phyloP scores from a whole-genome alignment of 2,888 invertebrate species.

The Troilus luridus region DNA sequence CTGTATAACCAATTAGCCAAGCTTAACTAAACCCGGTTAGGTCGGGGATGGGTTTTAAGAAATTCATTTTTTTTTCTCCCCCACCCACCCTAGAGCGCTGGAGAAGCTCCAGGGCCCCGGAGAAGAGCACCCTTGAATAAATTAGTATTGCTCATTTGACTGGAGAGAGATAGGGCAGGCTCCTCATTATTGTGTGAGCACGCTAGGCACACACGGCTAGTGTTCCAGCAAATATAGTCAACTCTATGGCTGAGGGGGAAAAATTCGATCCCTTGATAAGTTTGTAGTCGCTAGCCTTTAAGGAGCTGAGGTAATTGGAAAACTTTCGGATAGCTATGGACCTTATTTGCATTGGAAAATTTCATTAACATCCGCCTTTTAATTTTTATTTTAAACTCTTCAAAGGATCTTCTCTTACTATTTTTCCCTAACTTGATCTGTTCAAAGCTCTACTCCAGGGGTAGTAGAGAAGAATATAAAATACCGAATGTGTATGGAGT shows the following conservation, averaged over 20 bases:
- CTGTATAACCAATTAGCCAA: slow-evolving; percentile 37
- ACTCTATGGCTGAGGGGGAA: neutral
- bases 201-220: slow-evolving; percentile 49
- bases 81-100: neutral
- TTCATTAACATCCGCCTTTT: slow-evolving; percentile 28
- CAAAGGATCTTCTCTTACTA: slow-evolving; percentile 16
- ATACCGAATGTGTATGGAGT: neutral
- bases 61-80: slow-evolving; percentile 11
- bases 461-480: neutral
- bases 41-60: slow-evolving; percentile 29
- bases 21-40: slow-evolving; percentile 44
- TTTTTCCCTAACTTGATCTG: neutral
- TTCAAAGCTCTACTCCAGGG: neutral
- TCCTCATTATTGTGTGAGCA: slow-evolving; percentile 44
- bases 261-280: slow-evolving; percentile 40
- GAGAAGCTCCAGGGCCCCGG: slow-evolving; percentile 14
- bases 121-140: slow-evolving; percentile 48
- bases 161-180: slow-evolving; percentile 50
- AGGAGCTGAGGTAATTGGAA: slow-evolving; percentile 35
- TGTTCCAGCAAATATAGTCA: slow-evolving; percentile 32
- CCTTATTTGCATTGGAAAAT: slow-evolving; percentile 35
- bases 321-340: slow-evolving; percentile 34
- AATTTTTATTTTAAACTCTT: slow-evolving; percentile 42
- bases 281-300: slow-evolving; percentile 12
- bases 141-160: slow-evolving; percentile 47